Evolutionary conservation across 2,113 vertebrate species (phyloP).

Genomic region (Macquaria ambigua): DNA sequence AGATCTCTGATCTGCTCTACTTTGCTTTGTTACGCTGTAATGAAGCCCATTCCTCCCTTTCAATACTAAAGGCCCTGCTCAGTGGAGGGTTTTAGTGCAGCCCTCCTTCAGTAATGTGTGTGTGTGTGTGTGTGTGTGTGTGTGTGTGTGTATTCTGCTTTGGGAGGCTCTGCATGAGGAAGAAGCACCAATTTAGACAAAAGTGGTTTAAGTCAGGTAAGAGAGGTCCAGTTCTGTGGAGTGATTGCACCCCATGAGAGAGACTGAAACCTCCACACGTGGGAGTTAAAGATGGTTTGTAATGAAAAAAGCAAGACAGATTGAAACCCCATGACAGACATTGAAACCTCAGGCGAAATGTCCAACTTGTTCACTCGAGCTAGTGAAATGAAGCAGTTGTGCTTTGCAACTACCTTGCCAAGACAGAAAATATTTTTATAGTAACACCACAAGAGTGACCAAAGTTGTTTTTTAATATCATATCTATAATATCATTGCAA

Average conservation of each 20-base stretch:
- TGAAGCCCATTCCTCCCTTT: constrained; percentile 13
- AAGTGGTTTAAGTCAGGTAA: constrained; percentile 17
- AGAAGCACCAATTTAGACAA: constrained; percentile 35
- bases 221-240: constrained; percentile 28
- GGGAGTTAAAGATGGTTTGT: constrained; percentile 19
- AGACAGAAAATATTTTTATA: neutral
- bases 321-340: constrained; percentile 1
- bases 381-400: constrained; percentile 9
- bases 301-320: constrained; percentile 21
- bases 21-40: constrained; percentile 44
- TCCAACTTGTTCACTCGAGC: neutral
- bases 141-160: constrained; percentile 12
- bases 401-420: neutral
- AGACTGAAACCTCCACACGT: constrained; percentile 18
- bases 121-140: neutral
- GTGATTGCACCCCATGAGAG: constrained; percentile 43
- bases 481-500: neutral
- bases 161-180: constrained; percentile 27
- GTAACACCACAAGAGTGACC: neutral
- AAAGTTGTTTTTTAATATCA: neutral
- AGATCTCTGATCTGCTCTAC: constrained; percentile 34
- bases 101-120: constrained; percentile 1
- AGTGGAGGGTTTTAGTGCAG: constrained; percentile 14
- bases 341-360: constrained; percentile 24
- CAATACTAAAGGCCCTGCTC: constrained; percentile 5